Base-by-base conservation (phyloP, 2,797 vertebrate genomes). In the Oreochromis mossambicus region DNA sequence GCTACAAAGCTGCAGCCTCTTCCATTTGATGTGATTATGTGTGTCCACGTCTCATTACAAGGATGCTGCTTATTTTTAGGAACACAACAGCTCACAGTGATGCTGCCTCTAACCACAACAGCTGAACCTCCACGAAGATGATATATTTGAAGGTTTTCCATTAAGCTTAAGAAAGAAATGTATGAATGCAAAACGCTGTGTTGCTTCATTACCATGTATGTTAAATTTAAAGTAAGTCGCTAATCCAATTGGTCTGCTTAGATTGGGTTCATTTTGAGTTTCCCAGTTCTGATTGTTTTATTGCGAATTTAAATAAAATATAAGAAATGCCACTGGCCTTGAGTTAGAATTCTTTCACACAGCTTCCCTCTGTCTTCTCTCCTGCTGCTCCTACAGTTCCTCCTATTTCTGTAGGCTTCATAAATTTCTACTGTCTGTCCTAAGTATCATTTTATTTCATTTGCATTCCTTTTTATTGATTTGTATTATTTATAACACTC, bases 21-120 rank as follows among this genome's bases (percentile, higher is more conserved):
- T 77, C 54, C 58, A 68, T 88, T 55, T 85, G 79, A 85, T 82
- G 55, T n/a, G 54, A 82, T 80, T 78, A 75, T 9, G 41, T 56
- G 75, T 5, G n/a, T 58, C 11, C 48, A 29, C 24, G 24, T 84
- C 21, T 78, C 7, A 79, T 81, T 26, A 55, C 46, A 12, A 73
- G 34, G 34, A 73, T 76, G 79, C 32, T 78, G 73, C 17, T 78
- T 81, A 78, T 29, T 73, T 75, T 75, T 32, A 75, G 68, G 68
- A 2, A 29, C 24, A 19, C 24, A 73, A 2, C 68, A 29, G 41
- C 48, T 43, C 21, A 19, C 55, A 26, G 21, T 6, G 68, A n/a
- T 12, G 68, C 26, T 19, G 43, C 36, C 46, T 80, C 17, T 52
- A 5, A 50, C 26, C 12, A 43, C 2, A 77, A 34, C 48, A 50